phyloP scores from a whole-genome alignment of 2,797 vertebrate species.

The Arnoldichthys spilopterus region DNA sequence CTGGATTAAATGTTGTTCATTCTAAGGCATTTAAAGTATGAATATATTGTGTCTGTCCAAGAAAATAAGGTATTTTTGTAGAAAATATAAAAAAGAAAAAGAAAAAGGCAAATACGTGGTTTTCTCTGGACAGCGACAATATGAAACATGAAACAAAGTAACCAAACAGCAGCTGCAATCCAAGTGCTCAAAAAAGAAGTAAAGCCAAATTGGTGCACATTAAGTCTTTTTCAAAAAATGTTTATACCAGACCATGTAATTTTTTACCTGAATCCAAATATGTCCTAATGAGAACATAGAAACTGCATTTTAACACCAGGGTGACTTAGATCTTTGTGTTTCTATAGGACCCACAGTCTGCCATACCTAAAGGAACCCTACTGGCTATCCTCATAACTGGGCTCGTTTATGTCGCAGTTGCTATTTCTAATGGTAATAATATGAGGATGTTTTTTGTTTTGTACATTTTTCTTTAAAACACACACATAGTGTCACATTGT shows the following conservation, averaged over 20 bases:
- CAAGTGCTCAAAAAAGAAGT: not conserved
- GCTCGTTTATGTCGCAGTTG: slow-evolving; percentile 87
- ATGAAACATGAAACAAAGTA: not conserved
- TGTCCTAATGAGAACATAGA: not conserved
- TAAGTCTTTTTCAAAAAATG: not conserved
- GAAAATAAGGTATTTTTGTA: too few species aligned
- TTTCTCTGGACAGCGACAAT: too few species aligned
- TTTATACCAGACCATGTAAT: not conserved
- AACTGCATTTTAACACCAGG: not conserved
- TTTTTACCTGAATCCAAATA: not conserved
- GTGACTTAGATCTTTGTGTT: slow-evolving; percentile 22
- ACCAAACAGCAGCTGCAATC: not conserved
- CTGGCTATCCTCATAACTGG: slow-evolving; percentile 96
- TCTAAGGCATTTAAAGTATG: too few species aligned
- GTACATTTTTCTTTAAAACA: not conserved
- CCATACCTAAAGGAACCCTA: slow-evolving; percentile 96
- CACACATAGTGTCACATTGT: not conserved
- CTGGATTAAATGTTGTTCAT: too few species aligned
- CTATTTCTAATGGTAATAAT: slow-evolving; percentile 88
- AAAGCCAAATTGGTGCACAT: not conserved
- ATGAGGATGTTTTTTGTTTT: not conserved
- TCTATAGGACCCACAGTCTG: slow-evolving; percentile 91
- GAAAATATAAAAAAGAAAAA: too few species aligned
- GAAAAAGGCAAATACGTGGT: too few species aligned
- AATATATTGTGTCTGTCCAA: too few species aligned